These are phyloP conservation scores for Momotus momota DNA, from an alignment of 2,797 vertebrate genomes.

Conservation along the genomic window DNA sequence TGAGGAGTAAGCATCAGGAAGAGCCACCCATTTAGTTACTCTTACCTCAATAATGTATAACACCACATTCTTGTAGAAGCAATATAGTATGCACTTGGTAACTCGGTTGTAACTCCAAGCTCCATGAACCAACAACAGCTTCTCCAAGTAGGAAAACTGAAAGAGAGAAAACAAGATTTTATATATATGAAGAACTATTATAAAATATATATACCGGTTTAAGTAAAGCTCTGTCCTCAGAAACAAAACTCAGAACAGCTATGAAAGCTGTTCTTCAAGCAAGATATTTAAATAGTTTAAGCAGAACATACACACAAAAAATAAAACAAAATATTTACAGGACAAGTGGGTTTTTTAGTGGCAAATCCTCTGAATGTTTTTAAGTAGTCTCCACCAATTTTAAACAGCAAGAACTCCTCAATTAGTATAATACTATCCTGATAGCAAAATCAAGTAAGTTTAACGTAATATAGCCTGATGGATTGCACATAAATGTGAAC, in stretches of 20 bases:
- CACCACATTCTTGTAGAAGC: slow-evolving; percentile 99
- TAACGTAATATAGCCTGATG: background rate
- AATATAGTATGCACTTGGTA: slow-evolving; percentile 98
- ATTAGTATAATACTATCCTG: background rate
- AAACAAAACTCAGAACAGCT: background rate
- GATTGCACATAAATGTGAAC: background rate
- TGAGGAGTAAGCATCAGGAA: background rate
- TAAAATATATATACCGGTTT: background rate
- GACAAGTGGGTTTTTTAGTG: background rate
- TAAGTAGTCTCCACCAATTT: background rate
- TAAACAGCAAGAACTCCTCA: background rate
- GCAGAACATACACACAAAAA: background rate
- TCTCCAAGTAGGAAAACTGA: slow-evolving; percentile 95
- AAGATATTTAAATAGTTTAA: background rate
- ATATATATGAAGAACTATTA: background rate
- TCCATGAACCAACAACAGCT: slow-evolving; percentile 94
- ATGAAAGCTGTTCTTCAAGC: background rate
- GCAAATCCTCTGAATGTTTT: background rate
- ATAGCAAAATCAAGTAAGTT: background rate
- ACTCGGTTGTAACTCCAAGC: slow-evolving; percentile 99
- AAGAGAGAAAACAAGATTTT: background rate
- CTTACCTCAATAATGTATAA: slow-evolving; percentile 99
- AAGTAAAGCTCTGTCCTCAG: background rate
- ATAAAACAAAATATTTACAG: background rate
- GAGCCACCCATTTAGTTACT: background rate